Conservation (phyloP, 2,888 invertebrate species). For the Parnassius glacialis region DNA sequence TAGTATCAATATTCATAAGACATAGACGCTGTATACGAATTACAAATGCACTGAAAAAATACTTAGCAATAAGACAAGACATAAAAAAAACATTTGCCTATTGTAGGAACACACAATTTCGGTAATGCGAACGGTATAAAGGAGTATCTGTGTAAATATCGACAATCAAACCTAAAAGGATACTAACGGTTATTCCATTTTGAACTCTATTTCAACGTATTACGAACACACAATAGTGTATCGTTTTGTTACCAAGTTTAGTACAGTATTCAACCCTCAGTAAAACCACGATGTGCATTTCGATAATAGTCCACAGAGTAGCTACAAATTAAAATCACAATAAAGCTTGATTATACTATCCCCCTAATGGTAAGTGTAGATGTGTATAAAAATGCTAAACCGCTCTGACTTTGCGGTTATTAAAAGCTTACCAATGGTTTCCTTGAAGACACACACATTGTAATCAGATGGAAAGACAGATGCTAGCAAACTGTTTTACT, state of each 20-base stretch:
- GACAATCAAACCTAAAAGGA: constrained; percentile 35
- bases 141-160: constrained; percentile 52
- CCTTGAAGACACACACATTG: too few species aligned
- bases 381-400: too few species aligned
- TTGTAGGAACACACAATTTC: constrained; percentile 47
- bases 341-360: too few species aligned
- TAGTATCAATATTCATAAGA: too few species aligned
- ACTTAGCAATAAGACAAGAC: neutral
- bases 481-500: too few species aligned
- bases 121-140: constrained; percentile 54
- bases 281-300: constrained; percentile 73
- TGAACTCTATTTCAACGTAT: neutral
- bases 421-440: too few species aligned
- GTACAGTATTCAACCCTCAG: constrained; percentile 68
- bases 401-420: too few species aligned
- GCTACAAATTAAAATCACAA: neutral
- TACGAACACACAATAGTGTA: constrained; percentile 7
- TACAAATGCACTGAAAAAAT: constrained; percentile 1
- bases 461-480: too few species aligned
- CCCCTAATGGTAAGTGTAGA: too few species aligned
- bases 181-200: neutral
- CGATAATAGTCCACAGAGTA: constrained; percentile 67
- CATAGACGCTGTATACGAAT: neutral
- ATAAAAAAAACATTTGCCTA: constrained; percentile 10
- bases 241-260: constrained; percentile 34